phyloP scores from a whole-genome alignment of 2,888 invertebrate species.

The Opisthograptis luteolata region DNA sequence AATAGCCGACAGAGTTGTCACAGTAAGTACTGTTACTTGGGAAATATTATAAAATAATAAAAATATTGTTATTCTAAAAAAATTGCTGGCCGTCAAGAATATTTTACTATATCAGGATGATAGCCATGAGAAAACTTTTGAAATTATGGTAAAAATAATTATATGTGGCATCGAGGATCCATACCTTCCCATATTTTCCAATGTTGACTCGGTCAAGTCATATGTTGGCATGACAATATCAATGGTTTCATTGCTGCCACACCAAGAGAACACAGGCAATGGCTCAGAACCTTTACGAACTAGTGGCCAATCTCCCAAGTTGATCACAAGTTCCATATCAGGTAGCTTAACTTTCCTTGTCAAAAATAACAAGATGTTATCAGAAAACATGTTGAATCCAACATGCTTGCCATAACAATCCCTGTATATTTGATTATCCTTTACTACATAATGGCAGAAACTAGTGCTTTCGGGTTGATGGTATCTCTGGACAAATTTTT shows the following conservation, averaged over 20 bases:
- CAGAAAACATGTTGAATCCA: constrained; percentile 98
- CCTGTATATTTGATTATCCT: constrained; percentile 92
- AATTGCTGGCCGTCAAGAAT: too few species aligned
- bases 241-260: constrained; percentile 92
- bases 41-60: too few species aligned
- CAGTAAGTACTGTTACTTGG: too few species aligned
- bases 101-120: too few species aligned
- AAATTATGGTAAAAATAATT: too few species aligned
- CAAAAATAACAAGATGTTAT: constrained; percentile 92
- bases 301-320: constrained; percentile 98
- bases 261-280: constrained; percentile 97
- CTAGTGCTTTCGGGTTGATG: constrained; percentile 92
- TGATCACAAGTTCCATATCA: constrained; percentile 95
- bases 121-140: too few species aligned
- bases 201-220: constrained; percentile 95
- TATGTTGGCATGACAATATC: constrained; percentile 98
- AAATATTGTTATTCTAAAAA: too few species aligned
- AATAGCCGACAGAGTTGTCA: too few species aligned
- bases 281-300: constrained; percentile 82
- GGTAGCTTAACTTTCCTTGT: constrained; percentile 92
- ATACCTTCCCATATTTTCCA: constrained; percentile 97
- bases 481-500: constrained; percentile 87
- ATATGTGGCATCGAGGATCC: too few species aligned
- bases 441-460: constrained; percentile 95
- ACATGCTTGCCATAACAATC: constrained; percentile 97